Percentiles rank a stretch among this genome's conserved stretches.
Conservation (phyloP, 2,113 vertebrate species). For the Candoia aspera region DNA sequence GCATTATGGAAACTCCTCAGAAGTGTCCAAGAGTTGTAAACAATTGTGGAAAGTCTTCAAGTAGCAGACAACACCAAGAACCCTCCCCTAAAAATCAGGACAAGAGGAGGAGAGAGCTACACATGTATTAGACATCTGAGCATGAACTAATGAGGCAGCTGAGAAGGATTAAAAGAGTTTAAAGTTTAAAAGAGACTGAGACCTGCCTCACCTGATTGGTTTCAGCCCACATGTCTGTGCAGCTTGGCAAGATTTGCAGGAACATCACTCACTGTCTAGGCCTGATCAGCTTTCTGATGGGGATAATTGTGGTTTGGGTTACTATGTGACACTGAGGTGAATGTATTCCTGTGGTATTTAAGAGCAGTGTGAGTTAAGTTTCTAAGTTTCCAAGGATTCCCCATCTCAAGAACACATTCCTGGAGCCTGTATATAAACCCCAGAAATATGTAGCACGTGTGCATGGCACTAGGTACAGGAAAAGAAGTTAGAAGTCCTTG, state of each 20-base stretch:
- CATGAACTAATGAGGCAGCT: neutral
- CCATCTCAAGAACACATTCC: neutral
- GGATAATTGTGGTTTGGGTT: neutral
- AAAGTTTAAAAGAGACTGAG: neutral
- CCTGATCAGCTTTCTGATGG: neutral
- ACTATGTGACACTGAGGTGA: neutral
- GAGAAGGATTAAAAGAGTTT: neutral
- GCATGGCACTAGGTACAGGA: neutral
- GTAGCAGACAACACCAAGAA: neutral
- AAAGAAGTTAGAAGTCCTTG: neutral
- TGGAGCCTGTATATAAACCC: neutral
- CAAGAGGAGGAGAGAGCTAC: neutral
- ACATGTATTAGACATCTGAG: neutral
- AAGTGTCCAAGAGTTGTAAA: neutral
- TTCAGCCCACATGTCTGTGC: neutral
- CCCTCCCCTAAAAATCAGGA: neutral
- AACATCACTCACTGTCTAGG: neutral
- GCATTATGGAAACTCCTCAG: neutral
- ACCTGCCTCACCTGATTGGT: neutral
- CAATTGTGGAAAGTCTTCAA: neutral
- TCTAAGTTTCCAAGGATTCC: neutral
- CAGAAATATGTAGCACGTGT: neutral
- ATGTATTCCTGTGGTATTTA: neutral
- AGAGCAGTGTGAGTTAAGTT: neutral
- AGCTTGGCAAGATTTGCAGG: neutral